These are phyloP conservation scores for Macropus fuliginosus DNA, from an alignment of 2,797 vertebrate species.

Conservation along the genomic window DNA sequence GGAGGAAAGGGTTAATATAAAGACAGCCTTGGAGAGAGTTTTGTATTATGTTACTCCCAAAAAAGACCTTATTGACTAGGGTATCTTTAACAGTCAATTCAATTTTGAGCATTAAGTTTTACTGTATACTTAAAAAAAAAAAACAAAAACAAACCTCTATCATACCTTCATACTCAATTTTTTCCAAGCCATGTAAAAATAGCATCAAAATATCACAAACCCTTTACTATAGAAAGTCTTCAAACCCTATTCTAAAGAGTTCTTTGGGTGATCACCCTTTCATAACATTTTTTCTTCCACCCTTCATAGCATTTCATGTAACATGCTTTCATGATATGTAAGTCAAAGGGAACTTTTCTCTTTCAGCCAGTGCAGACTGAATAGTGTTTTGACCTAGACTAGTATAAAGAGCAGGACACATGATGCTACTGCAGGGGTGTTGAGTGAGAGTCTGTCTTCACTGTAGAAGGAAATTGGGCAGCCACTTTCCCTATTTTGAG, in stretches of 20 bases:
- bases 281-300: neutral
- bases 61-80: neutral
- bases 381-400: neutral
- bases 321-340: neutral
- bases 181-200: too few species aligned
- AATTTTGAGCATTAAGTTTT: too few species aligned
- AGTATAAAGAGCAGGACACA: neutral
- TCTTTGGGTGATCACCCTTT: neutral
- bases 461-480: neutral
- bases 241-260: neutral
- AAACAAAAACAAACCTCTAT: too few species aligned
- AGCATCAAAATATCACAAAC: too few species aligned
- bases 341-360: neutral
- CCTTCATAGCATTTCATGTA: neutral
- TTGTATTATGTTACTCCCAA: neutral
- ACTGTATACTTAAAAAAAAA: neutral
- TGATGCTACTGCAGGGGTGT: neutral
- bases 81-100: neutral
- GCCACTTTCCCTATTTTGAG: neutral
- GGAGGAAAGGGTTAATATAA: too few species aligned
- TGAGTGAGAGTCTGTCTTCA: neutral
- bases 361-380: neutral
- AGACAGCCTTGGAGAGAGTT: neutral
- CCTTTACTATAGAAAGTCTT: too few species aligned
- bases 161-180: too few species aligned